A percentile compares a stretch with the other conserved stretches of the same genome.
phyloP scores from a whole-genome alignment of 2,113 vertebrate species.

The Myotis lucifugus region DNA sequence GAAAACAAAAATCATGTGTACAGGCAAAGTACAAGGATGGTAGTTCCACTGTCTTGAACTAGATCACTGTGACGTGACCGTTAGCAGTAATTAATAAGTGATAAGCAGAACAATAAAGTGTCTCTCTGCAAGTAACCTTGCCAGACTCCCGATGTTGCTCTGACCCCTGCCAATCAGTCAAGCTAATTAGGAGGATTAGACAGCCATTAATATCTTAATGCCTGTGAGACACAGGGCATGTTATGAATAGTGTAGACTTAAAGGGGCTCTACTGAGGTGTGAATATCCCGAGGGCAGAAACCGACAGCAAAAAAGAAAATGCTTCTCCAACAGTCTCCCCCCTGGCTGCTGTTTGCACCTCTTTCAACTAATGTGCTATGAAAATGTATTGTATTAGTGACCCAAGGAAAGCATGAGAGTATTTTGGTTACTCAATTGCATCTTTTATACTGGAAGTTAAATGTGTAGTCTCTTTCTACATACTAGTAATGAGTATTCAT shows the following conservation, averaged over 20 bases:
- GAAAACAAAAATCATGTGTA: background rate
- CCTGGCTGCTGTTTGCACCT: slow-evolving; percentile 18
- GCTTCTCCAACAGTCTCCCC: background rate
- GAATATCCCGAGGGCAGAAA: background rate
- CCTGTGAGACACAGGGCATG: background rate
- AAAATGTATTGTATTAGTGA: background rate
- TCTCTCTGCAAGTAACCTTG: slow-evolving; percentile 43
- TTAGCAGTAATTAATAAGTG: slow-evolving; percentile 44
- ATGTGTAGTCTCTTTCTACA: background rate
- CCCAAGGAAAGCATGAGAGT: background rate
- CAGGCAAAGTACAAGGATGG: background rate
- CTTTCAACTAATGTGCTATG: background rate
- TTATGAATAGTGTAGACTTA: background rate
- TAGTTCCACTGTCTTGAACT: background rate
- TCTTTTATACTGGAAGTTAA: slow-evolving; percentile 29
- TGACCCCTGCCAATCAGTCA: slow-evolving; percentile 66
- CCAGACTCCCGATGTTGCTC: slow-evolving; percentile 37
- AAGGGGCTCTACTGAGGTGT: background rate
- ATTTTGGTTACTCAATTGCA: background rate
- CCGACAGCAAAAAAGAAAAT: background rate
- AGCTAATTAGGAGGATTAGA: slow-evolving; percentile 68
- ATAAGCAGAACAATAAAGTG: slow-evolving; percentile 65
- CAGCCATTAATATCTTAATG: slow-evolving; percentile 11
- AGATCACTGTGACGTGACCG: background rate
- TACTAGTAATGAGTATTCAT: slow-evolving; percentile 14